Conservation (phyloP, 2,888 invertebrate species). For the Temnothorax unifasciatus region DNA sequence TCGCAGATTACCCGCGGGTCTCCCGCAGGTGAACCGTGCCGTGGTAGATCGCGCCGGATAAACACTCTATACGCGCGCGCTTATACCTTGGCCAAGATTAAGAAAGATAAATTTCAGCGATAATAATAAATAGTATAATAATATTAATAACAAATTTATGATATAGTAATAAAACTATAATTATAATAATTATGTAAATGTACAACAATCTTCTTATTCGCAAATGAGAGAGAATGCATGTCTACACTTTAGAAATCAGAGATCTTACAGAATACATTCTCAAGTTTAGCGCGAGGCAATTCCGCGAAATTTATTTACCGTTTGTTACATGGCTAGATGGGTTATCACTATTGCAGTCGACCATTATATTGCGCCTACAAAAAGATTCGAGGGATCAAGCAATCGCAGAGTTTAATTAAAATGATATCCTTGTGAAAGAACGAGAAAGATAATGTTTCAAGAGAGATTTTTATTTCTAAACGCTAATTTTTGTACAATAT, state of each 20-base stretch:
- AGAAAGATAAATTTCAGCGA: neutral
- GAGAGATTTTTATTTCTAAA: neutral
- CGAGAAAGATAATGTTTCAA: neutral
- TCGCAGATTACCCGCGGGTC: slow-evolving; percentile 69
- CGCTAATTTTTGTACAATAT: neutral
- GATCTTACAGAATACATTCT: neutral
- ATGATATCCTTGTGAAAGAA: neutral
- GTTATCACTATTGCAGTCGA: neutral
- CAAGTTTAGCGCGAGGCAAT: neutral
- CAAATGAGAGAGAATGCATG: neutral
- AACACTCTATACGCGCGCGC: slow-evolving; percentile 27
- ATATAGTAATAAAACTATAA: neutral
- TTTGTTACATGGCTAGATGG: neutral
- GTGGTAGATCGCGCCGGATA: slow-evolving; percentile 27
- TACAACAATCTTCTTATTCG: neutral
- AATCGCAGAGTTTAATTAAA: neutral
- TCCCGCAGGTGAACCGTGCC: slow-evolving; percentile 62
- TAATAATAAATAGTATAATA: neutral
- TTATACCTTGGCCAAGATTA: neutral
- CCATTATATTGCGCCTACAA: neutral
- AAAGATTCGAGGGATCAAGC: neutral
- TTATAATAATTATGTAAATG: neutral
- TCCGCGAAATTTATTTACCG: neutral
- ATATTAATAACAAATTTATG: neutral
- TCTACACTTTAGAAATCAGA: neutral